Evolutionary conservation across 1,140 invertebrate species (phyloP).

Genomic region (Calliphora vicina): DNA sequence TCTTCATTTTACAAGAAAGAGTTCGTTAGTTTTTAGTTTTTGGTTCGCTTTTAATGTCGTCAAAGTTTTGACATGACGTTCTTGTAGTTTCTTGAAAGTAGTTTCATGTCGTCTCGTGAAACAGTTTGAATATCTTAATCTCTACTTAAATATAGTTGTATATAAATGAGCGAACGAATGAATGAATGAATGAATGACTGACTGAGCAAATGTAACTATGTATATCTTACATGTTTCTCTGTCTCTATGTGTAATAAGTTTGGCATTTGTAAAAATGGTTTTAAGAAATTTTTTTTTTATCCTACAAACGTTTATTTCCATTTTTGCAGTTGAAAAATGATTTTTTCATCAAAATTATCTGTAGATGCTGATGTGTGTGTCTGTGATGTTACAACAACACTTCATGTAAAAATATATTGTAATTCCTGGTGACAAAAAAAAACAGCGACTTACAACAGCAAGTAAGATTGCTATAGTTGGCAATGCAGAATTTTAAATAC

Average conservation of each 20-base stretch:
- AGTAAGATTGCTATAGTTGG: too few relatives aligned
- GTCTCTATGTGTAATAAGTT: background rate
- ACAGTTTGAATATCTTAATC: conserved; percentile 15
- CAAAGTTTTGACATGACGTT: conserved; percentile 3
- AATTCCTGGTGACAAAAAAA: background rate
- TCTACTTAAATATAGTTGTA: background rate
- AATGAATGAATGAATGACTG: background rate
- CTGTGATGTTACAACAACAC: background rate
- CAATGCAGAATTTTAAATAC: too few relatives aligned
- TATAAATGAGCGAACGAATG: background rate
- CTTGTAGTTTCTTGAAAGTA: conserved; percentile 4
- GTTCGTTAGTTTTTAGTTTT: background rate
- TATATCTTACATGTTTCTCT: background rate
- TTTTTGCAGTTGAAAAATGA: background rate
- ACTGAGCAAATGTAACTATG: background rate
- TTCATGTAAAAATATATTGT: background rate
- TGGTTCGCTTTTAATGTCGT: conserved; percentile 7
- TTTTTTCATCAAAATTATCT: conserved; percentile 5
- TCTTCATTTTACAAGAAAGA: background rate
- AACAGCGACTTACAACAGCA: background rate
- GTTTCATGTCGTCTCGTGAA: background rate
- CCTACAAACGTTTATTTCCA: background rate
- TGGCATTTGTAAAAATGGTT: background rate
- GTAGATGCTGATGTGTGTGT: too few relatives aligned
- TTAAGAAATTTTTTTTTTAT: background rate